Conservation (phyloP, 2,113 vertebrate genomes). For the Albula goreensis region DNA sequence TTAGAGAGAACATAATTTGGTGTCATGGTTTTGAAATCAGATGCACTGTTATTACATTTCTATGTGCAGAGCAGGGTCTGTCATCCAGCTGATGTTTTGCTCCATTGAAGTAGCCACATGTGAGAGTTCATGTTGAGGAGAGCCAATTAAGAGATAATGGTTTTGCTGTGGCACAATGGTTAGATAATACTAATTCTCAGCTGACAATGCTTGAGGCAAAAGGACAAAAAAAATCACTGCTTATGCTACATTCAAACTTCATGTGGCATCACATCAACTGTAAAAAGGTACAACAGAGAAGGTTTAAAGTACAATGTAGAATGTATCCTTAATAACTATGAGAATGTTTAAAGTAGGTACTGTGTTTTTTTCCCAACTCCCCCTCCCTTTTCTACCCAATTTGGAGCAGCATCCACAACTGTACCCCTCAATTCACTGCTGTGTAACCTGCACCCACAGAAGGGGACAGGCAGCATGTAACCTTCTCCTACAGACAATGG, state of each 20-base stretch:
- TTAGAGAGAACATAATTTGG: not conserved
- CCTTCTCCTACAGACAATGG: no score
- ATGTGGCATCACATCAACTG: not conserved
- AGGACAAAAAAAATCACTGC: not conserved
- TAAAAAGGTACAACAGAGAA: no score
- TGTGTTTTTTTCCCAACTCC: no score
- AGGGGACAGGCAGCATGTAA: no score
- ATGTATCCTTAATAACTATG: no score
- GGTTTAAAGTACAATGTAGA: no score
- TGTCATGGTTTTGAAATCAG: conserved; percentile 4
- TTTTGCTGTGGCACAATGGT: not conserved
- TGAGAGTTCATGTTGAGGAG: not conserved
- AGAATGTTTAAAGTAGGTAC: no score
- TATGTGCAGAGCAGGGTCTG: not conserved
- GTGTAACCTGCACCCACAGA: no score
- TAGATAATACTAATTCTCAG: not conserved
- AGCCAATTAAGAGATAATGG: conserved; percentile 13
- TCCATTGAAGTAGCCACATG: not conserved
- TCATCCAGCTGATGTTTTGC: not conserved
- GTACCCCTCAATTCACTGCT: no score
- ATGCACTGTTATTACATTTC: not conserved
- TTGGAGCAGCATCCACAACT: no score
- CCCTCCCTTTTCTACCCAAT: no score
- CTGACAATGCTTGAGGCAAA: not conserved
- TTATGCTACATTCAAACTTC: not conserved